Conservation (phyloP, 2,113 vertebrate genomes). For the Chionodraco myersi region DNA sequence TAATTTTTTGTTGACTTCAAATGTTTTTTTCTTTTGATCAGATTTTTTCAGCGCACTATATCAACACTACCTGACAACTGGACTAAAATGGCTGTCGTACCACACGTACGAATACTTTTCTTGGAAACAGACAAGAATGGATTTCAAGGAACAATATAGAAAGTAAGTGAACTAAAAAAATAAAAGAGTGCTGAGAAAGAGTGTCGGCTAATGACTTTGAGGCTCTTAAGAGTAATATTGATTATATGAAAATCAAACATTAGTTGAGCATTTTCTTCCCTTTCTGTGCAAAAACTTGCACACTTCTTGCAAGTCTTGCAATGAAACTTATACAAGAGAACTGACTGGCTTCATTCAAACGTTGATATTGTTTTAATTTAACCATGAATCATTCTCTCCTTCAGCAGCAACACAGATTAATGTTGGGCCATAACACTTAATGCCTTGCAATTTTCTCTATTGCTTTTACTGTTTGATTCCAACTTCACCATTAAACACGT, state of each 20-base stretch:
- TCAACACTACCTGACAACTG: neutral
- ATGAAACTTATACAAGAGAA: too few species aligned
- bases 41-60: neutral
- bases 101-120: neutral
- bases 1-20: neutral
- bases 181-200: neutral
- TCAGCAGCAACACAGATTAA: constrained; percentile 6
- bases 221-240: neutral
- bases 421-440: neutral
- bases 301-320: too few species aligned
- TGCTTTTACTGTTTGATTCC: neutral
- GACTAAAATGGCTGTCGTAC: neutral
- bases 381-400: neutral
- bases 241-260: neutral
- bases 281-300: neutral
- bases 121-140: neutral
- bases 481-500: too few species aligned
- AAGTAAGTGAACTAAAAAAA: neutral
- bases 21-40: too few species aligned
- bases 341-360: too few species aligned
- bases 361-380: neutral
- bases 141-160: neutral
- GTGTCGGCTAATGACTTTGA: neutral
- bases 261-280: neutral
- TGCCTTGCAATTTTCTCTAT: constrained; percentile 1